Evolutionary conservation across 2,113 vertebrate genomes (phyloP), one percentile per base, ranked within the genome.

Genomic region (Nestor notabilis): DNA sequence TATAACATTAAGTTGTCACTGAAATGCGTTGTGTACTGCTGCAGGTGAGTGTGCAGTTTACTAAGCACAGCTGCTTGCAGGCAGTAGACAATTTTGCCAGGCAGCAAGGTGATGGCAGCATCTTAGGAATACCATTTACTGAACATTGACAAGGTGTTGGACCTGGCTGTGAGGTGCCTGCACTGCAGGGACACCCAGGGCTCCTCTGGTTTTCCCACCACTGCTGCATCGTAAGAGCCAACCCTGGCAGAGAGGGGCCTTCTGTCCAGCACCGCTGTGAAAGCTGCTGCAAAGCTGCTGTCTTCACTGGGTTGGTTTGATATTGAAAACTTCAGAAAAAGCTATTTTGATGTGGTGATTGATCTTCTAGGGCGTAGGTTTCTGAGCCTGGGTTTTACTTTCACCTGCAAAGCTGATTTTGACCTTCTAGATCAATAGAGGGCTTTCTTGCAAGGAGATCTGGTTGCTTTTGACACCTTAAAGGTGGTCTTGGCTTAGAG

Each of bases 181-280:
- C 35, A 12, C 23, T 4, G 29, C 21, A 10, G 13, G 39, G 31
- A 72, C 4, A 11, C 52, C 2, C 39, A 1, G 23, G 39, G 14
- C 6, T 66, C 3, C 0, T 28, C 11, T 11, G 27, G 5, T 20
- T 31, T 69, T 50, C 53, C 75, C 14, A 2, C 7, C 0, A 1
- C 41, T 11, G 25, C 44, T 19, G 46, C 21, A 12, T 18, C 31
- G 7, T 3, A 11, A 49, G 52, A 49, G 27, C 60, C 63, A 49
- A 18, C 41, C 12, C 7, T 5, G 41, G 41, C 68, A 37, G 37
- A 50, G 19, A 24, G 33, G 5, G 24, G 27, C 49, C 24, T 23
- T 37, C 41, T 44, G 28, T 21, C 68, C 37, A 27, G 69, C 47
- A 37, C 37, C 41, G 24, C 10, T 80, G 68, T 27, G n/a, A 41